phyloP scores from a whole-genome alignment of 2,888 invertebrate genomes.

The Phalera bucephala region DNA sequence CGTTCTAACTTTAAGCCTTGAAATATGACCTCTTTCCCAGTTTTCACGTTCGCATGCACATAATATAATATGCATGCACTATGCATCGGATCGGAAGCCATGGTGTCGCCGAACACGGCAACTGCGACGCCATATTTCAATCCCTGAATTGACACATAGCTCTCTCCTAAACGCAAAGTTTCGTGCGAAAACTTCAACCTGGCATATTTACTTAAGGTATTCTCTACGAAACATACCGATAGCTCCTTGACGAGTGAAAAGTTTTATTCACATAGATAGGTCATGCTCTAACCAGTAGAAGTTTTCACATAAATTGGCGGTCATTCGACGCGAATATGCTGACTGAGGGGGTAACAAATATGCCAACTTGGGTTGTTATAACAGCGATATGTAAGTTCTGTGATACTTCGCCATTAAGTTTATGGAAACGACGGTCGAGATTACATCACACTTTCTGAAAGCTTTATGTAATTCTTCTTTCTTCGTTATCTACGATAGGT shows the following conservation, averaged over 20 bases:
- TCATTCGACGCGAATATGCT: conserved; percentile 83
- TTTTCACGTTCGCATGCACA: conserved; percentile 21
- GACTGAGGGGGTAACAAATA: conserved; percentile 82
- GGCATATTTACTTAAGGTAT: conserved; percentile 78
- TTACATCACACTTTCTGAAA: conserved; percentile 81
- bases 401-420: conserved; percentile 82
- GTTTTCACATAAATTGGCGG: conserved; percentile 83
- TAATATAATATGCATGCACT: conserved; percentile 33
- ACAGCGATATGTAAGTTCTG: conserved; percentile 82
- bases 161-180: conserved; percentile 68
- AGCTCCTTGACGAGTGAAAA: conserved; percentile 78
- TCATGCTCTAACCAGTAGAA: conserved; percentile 76
- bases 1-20: conserved; percentile 26
- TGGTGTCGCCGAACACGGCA: conserved; percentile 82
- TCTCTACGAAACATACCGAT: conserved; percentile 67
- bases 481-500: conserved; percentile 53
- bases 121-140: conserved; percentile 75
- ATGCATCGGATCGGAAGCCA: conserved; percentile 82
- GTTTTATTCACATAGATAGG: conserved; percentile 77
- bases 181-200: conserved; percentile 74
- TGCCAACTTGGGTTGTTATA: conserved; percentile 82
- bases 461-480: conserved; percentile 77
- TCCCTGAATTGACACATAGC: conserved; percentile 77
- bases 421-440: conserved; percentile 79
- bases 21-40: conserved; percentile 45